Evolutionary conservation across 2,113 vertebrate genomes (phyloP), one percentile per base, ranked within the genome.

Genomic region (human (Homo sapiens)): DNA sequence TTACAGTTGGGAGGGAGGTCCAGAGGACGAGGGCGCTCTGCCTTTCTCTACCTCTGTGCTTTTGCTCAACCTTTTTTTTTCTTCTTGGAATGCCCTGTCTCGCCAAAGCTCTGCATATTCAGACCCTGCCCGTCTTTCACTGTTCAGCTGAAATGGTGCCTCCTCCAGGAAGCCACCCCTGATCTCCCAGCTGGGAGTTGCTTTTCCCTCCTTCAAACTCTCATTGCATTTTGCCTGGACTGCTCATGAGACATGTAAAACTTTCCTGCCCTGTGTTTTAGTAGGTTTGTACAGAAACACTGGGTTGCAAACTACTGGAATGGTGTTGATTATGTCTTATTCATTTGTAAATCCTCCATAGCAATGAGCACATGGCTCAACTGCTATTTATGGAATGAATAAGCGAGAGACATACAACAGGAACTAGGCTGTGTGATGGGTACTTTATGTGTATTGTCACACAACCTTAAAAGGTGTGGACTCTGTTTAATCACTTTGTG

Each of bases 401-500:
- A 3, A 23, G 35, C 1, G 6, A 43, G 45, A 73, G 73, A 23
- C n/a, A 32, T 13, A 5, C 0, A 25, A 10, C 1, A 1, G 8
- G 11, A 10, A 8, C 12, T 66, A 27, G 8, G 52, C 17, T 13
- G 40, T 17, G 22, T 1, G 10, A 18, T 18, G 11, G 35, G 20
- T 0, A n/a, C 50, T 76, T 40, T 11, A 1, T 0, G 10, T 1
- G 16, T 1, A 16, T 23, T 27, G 10, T 16, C 70, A 32, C 1
- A 10, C 25, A 23, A 6, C 55, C 32, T 38, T 75, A 5, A n/a
- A 84, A 57, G 50, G 20, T 27, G 27, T 11, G 16, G 40, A 20
- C 35, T 59, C 35, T 59, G 38, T 20, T 13, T 3, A 8, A 22
- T 43, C 59, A 16, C 45, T 48, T 35, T 23, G 32, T 48, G 13